Evolutionary conservation across 2,797 vertebrate species (phyloP).

Genomic region (Chelon labrosus): DNA sequence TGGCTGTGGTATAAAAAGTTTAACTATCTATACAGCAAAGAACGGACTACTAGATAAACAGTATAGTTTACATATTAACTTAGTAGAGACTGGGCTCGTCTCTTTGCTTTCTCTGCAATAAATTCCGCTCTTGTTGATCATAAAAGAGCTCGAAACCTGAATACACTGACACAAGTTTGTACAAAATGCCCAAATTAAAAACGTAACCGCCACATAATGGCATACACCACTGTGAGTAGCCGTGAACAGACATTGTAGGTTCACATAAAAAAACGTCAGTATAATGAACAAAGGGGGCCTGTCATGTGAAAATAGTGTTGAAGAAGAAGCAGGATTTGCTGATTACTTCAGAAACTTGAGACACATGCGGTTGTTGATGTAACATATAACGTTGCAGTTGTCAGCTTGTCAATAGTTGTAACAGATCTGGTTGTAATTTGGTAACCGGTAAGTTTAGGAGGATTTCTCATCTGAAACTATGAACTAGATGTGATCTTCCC

Average conservation of each 20-base stretch:
- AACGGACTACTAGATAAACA: not conserved
- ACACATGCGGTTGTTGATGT: not conserved
- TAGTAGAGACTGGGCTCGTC: constrained; percentile 8
- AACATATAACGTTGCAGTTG: not conserved
- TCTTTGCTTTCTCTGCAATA: constrained; percentile 22
- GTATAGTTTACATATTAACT: constrained; percentile 52
- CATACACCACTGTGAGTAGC: not conserved
- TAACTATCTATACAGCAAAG: not conserved
- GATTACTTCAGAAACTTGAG: not conserved
- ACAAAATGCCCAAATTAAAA: not conserved
- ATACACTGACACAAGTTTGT: not conserved
- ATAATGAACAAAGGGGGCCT: not conserved
- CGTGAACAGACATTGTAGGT: not conserved
- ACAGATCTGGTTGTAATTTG: not conserved
- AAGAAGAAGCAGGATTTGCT: constrained; percentile 20
- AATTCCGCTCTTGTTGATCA: constrained; percentile 14
- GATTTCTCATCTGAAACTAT: not conserved
- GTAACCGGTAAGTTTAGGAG: not conserved
- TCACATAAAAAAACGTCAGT: not conserved
- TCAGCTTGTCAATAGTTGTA: not conserved
- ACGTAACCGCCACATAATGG: not conserved
- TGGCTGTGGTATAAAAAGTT: not conserved
- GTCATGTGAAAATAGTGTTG: not conserved
- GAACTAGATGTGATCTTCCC: not conserved
- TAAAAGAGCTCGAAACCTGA: constrained; percentile 7